These are phyloP conservation scores for Cyclargus thomasi DNA, from an alignment of 1,140 invertebrate genomes.

Conservation along the genomic window DNA sequence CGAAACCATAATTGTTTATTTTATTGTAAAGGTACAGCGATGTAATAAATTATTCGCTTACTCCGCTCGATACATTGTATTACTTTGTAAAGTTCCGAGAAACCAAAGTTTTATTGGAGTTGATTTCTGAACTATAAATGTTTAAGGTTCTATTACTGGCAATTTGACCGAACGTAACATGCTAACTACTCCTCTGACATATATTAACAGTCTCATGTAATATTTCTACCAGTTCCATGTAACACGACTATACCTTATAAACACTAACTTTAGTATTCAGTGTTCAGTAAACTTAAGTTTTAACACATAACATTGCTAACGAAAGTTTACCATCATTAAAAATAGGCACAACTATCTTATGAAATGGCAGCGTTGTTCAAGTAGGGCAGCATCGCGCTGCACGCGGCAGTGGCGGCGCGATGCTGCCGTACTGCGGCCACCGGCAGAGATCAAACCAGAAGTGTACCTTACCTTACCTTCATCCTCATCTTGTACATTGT, in stretches of 20 bases:
- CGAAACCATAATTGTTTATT: slow-evolving; percentile 4
- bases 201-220: slow-evolving; percentile 5
- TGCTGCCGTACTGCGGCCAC: slow-evolving; percentile 74
- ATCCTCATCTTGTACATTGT: slow-evolving; percentile 89
- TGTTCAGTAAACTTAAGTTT: neutral
- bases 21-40: neutral
- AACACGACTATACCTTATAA: neutral
- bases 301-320: too few species aligned
- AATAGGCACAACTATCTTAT: too few species aligned
- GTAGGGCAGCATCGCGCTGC: slow-evolving; percentile 64
- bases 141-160: slow-evolving; percentile 61
- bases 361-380: slow-evolving; percentile 66
- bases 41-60: slow-evolving; percentile 5
- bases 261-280: neutral
- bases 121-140: slow-evolving; percentile 67
- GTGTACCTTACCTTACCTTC: slow-evolving; percentile 87
- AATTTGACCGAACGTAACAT: slow-evolving; percentile 58
- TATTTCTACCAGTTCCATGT: neutral
- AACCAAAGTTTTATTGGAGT: slow-evolving; percentile 54
- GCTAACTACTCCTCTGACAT: slow-evolving; percentile 25
- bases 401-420: slow-evolving; percentile 70
- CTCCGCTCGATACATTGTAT: slow-evolving; percentile 34
- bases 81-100: slow-evolving; percentile 36
- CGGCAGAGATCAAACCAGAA: too few species aligned
- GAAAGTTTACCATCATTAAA: too few species aligned